Percentiles rank a stretch among this genome's conserved stretches.
These are phyloP conservation scores for Thunnus albacares DNA, from an alignment of 2,797 vertebrate genomes.

Conservation along the genomic window DNA sequence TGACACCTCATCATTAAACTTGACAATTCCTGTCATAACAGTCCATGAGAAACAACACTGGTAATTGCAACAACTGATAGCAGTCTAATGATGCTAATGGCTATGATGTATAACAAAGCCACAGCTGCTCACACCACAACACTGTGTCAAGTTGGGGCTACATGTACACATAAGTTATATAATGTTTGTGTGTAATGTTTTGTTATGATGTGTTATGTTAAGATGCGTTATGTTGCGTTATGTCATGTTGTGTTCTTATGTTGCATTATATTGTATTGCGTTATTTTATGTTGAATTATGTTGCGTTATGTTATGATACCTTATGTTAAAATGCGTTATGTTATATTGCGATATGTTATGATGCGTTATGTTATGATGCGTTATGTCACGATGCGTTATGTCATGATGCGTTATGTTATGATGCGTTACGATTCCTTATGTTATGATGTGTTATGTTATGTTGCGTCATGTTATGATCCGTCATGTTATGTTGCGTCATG, in stretches of 20 bases:
- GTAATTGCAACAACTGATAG: conserved; percentile 42
- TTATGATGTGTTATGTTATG: too few species aligned
- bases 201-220: background rate
- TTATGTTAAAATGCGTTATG: background rate
- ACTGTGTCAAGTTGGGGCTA: background rate
- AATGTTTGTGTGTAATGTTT: background rate
- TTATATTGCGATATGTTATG: background rate
- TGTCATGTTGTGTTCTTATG: background rate
- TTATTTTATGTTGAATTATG: background rate
- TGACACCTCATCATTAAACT: conserved; percentile 53
- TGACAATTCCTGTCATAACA: conserved; percentile 60
- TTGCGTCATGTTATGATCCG: too few species aligned
- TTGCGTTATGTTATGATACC: fast-evolving
- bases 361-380: too few species aligned
- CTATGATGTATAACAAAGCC: conserved; percentile 35
- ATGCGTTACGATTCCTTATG: too few species aligned
- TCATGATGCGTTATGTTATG: background rate
- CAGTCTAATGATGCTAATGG: conserved; percentile 33
- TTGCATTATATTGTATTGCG: background rate
- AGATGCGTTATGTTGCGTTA: background rate
- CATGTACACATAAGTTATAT: conserved; percentile 2
- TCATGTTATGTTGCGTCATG: too few species aligned
- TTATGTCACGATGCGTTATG: background rate
- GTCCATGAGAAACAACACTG: conserved; percentile 48
- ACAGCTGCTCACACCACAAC: conserved; percentile 36